phyloP scores from a whole-genome alignment of 2,113 vertebrate genomes.

The Rhinoderma darwinii region DNA sequence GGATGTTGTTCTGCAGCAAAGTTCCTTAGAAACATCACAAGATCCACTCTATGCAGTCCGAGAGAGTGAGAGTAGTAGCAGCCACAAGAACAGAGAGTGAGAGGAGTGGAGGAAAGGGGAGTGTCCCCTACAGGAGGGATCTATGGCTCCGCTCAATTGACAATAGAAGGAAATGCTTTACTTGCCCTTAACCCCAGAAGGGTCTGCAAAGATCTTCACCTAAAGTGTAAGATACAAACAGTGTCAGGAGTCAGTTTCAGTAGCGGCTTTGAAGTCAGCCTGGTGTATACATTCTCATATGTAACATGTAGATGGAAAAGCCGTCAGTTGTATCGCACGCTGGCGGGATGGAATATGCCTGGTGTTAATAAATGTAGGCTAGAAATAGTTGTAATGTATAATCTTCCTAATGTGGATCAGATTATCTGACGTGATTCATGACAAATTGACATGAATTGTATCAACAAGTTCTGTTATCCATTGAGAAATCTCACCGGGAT shows the following conservation, averaged over 20 bases:
- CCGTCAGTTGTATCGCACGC: neutral
- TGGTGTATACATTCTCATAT: neutral
- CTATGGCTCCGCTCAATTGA: conserved; percentile 54
- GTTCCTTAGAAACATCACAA: conserved; percentile 56
- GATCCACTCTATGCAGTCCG: conserved; percentile 49
- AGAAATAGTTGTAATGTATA: neutral
- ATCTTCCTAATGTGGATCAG: neutral
- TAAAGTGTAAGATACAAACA: conserved; percentile 28
- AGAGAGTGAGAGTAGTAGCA: conserved; percentile 53
- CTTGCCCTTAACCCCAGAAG: conserved; percentile 56
- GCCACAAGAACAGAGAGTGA: conserved; percentile 47
- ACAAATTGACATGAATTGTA: neutral
- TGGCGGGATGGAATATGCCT: neutral
- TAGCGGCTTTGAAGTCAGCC: neutral
- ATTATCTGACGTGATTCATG: neutral
- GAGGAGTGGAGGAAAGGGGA: conserved; percentile 56
- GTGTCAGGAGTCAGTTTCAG: conserved; percentile 21
- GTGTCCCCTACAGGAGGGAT: conserved; percentile 55
- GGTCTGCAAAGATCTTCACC: conserved; percentile 53
- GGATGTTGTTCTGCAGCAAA: conserved; percentile 41
- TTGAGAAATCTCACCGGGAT: too few relatives aligned
- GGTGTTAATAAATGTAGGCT: neutral
- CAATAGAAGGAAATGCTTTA: conserved; percentile 60
- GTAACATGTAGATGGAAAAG: neutral
- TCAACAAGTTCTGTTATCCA: too few relatives aligned